Conservation (phyloP, 1,140 invertebrate species). For the Scaptomyza pallida region DNA sequence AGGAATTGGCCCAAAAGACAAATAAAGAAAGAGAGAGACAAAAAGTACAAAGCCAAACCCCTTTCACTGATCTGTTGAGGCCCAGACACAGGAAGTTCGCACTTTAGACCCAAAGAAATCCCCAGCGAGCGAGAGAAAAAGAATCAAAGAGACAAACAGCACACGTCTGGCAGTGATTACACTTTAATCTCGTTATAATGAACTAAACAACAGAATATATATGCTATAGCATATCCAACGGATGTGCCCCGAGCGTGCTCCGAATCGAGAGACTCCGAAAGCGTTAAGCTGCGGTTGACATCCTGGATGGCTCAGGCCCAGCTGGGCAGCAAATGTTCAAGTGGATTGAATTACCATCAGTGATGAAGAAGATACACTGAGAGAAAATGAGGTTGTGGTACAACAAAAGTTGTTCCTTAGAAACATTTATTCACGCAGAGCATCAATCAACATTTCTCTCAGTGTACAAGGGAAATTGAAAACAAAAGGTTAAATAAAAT, state of each 20-base stretch:
- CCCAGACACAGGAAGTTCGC: conserved; percentile 62
- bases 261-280: conserved; percentile 16
- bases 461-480: not conserved
- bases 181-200: conserved; percentile 79
- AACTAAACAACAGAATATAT: conserved; percentile 63
- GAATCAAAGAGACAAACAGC: conserved; percentile 14
- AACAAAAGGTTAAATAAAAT: not conserved
- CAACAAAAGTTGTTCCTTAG: too few species aligned
- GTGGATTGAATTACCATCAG: conserved; percentile 68
- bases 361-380: not conserved
- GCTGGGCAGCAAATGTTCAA: conserved; percentile 57
- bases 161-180: conserved; percentile 66
- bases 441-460: not conserved
- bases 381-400: not conserved
- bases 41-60: conserved; percentile 28
- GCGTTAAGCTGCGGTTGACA: conserved; percentile 69
- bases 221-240: conserved; percentile 39
- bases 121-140: not conserved
- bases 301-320: conserved; percentile 67
- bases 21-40: conserved; percentile 53
- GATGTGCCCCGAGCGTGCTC: conserved; percentile 69
- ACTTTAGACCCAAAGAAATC: conserved; percentile 23
- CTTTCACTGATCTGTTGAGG: conserved; percentile 59
- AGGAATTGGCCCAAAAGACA: conserved; percentile 41
- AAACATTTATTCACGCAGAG: too few species aligned